These are phyloP conservation scores for Tachysurus vachellii DNA, from an alignment of 2,113 vertebrate species.

Conservation along the genomic window DNA sequence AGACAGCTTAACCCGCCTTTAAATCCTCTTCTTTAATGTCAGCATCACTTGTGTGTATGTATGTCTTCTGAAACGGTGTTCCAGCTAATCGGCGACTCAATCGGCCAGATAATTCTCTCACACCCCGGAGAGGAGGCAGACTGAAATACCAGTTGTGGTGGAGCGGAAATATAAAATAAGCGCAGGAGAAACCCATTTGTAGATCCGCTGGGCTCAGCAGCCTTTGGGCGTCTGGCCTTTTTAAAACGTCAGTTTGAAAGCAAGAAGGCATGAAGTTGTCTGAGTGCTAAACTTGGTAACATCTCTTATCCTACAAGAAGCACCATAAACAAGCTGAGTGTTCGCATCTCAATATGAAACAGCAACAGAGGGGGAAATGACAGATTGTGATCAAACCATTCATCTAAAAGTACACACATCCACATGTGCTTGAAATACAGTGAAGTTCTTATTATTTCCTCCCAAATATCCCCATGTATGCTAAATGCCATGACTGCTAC, in stretches of 20 bases:
- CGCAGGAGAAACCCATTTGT: constrained; percentile 26
- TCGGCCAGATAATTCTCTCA: constrained; percentile 43
- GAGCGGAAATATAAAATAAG: constrained; percentile 41
- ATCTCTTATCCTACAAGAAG: not conserved
- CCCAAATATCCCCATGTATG: not conserved
- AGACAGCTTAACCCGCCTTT: not conserved
- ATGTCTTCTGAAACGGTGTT: constrained; percentile 17
- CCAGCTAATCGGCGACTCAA: constrained; percentile 45
- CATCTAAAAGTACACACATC: not conserved
- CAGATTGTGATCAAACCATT: not conserved
- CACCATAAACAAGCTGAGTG: not conserved
- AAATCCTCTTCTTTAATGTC: constrained; percentile 26
- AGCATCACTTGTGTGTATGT: constrained; percentile 19
- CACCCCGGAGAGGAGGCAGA: constrained; percentile 25
- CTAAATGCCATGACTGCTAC: not conserved
- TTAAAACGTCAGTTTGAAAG: constrained; percentile 6
- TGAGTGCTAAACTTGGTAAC: not conserved
- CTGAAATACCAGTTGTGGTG: constrained; percentile 25
- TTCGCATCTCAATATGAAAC: not conserved
- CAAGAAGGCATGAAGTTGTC: not conserved
- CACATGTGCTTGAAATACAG: not conserved
- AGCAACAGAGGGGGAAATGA: too few relatives aligned
- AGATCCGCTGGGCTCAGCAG: constrained; percentile 20
- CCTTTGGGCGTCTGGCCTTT: not conserved
- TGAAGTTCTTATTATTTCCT: not conserved